These are phyloP conservation scores for Nicator chloris DNA, from an alignment of 2,113 vertebrate genomes.

Conservation along the genomic window DNA sequence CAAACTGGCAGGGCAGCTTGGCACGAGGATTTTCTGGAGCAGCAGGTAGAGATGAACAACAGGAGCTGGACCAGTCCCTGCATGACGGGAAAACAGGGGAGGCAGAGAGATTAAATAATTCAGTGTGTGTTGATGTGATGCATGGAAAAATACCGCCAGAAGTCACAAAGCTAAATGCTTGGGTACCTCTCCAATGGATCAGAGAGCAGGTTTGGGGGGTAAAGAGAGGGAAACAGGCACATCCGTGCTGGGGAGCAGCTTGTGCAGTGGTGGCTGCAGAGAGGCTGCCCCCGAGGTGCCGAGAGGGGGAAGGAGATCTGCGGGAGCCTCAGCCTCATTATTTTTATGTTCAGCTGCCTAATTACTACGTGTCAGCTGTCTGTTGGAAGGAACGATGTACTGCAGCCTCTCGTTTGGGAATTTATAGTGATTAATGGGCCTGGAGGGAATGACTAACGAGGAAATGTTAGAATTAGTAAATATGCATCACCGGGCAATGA, in stretches of 20 bases:
- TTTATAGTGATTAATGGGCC: conserved; percentile 63
- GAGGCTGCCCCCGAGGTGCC: conserved; percentile 20
- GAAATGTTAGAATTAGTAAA: conserved; percentile 64
- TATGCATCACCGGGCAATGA: conserved; percentile 40
- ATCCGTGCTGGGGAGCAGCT: background rate
- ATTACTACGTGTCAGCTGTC: conserved; percentile 66
- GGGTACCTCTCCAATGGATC: background rate
- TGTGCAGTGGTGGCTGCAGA: background rate
- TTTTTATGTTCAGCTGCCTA: conserved; percentile 67
- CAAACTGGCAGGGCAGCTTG: conserved; percentile 48
- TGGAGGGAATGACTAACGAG: conserved; percentile 64
- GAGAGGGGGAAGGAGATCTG: conserved; percentile 44
- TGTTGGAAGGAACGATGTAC: conserved; percentile 55
- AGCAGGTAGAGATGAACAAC: conserved; percentile 56
- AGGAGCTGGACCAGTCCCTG: background rate
- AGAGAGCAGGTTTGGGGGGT: background rate
- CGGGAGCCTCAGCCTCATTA: conserved; percentile 61
- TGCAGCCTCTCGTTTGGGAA: conserved; percentile 52
- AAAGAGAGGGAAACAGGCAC: background rate
- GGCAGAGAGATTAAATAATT: conserved; percentile 31
- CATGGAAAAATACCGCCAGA: background rate
- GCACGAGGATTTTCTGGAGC: conserved; percentile 33
- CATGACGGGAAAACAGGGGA: background rate
- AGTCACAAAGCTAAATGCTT: background rate
- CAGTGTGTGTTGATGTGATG: background rate